Evolutionary conservation across 2,888 invertebrate species (phyloP), one percentile per base, ranked within the genome.

Genomic region (Mimumesa dahlbomi): DNA sequence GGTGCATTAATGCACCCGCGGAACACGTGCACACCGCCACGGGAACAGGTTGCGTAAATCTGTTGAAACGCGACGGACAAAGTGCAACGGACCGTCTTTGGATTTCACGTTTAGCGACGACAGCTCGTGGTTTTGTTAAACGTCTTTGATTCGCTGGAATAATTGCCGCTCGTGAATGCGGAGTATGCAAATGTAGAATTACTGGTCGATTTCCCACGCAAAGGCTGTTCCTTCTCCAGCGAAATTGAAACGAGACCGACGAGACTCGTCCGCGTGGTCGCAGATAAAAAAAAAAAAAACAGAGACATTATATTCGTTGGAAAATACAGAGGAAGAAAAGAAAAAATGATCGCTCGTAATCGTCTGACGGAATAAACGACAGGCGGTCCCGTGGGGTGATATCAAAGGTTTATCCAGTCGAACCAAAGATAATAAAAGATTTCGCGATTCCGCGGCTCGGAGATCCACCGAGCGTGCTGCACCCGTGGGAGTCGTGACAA

Each of bases 31-130:
- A 31, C 43, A 18, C 36, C 9, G 9, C 6, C 19, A 16, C 31
- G 48, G 19, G 6, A 29, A 21, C 14, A 6, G 21, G 43, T 49
- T 34, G 29, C 56, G 31, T 34, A 36, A 72, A 52, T 54, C 18
- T 48, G 31, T 42, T 18, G 34, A 9, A 61, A 57, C 50, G 2
- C n/a, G 13, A 1, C 5, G 1, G 21, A 19, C 25, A 52, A n/a
- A 49, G n/a, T 36, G 16, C 45, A 52, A 54, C 25, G 14, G 31
- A 19, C 7, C 54, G 19, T 48, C 42, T 66, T 50, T 49, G n/a
- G 7, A 14, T 7, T 25, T 34, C 21, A 6, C 16, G 31, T 14
- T 45, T 4, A n/a, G n/a, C 38, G 34, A n/a, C 11, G 11, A n/a
- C 4, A 4, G 1, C 34, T 2, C 34, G 11, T n/a, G n/a, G n/a